phyloP scores from a whole-genome alignment of 2,113 vertebrate species.

The Megaceryle maxima region DNA sequence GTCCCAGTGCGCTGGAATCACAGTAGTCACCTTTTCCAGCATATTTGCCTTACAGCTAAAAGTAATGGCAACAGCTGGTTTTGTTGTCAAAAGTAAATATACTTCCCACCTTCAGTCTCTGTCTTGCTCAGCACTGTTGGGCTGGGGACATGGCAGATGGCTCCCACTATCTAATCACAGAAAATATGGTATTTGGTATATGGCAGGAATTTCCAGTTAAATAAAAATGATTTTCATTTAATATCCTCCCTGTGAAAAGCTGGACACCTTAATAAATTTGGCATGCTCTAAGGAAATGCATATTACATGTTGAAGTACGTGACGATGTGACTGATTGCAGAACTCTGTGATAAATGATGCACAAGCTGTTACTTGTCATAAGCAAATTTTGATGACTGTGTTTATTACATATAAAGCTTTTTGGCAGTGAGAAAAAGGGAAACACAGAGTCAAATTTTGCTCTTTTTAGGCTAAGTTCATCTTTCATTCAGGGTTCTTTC shows the following conservation, averaged over 20 bases:
- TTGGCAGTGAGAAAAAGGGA: not conserved
- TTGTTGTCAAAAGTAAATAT: constrained; percentile 16
- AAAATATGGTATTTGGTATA: constrained; percentile 34
- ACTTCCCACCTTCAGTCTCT: constrained; percentile 13
- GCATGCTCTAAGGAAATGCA: not conserved
- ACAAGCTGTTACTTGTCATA: not conserved
- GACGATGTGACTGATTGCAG: not conserved
- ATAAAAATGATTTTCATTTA: constrained; percentile 3
- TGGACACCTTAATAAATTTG: not conserved
- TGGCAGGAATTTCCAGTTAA: constrained; percentile 15
- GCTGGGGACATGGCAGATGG: not conserved
- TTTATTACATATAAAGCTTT: not conserved
- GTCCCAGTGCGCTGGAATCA: not conserved
- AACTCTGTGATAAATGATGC: not conserved
- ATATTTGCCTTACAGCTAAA: constrained; percentile 28
- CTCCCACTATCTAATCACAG: constrained; percentile 23
- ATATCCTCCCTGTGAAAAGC: not conserved
- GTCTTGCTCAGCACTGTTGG: not conserved
- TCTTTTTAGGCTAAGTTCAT: not conserved
- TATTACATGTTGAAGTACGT: not conserved
- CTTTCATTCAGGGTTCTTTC: not conserved
- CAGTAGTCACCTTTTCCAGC: constrained; percentile 25
- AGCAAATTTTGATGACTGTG: not conserved
- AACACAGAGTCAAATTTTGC: not conserved
- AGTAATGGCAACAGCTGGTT: constrained; percentile 23